Percentiles rank a stretch among this genome's conserved stretches.
phyloP scores from a whole-genome alignment of 2,888 invertebrate genomes.

The Panzeria rudis region DNA sequence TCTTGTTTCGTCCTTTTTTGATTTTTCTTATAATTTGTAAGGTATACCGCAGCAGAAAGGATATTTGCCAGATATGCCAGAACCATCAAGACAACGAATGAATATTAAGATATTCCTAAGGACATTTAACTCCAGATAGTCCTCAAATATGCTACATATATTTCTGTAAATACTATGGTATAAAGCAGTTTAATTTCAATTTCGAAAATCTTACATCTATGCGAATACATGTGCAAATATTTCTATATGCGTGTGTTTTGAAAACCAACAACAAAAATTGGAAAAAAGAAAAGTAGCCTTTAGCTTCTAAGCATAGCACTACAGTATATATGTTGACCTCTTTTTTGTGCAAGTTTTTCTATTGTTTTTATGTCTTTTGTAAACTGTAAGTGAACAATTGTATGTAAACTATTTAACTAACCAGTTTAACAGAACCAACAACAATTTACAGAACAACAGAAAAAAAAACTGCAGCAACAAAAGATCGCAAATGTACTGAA shows the following conservation, averaged over 20 bases:
- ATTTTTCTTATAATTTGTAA: no score
- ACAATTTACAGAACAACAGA: conserved; percentile 46
- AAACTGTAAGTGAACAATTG: conserved; percentile 70
- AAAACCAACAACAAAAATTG: conserved; percentile 16
- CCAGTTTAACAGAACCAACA: conserved; percentile 64
- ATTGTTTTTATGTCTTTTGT: conserved; percentile 57
- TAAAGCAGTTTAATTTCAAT: conserved; percentile 6
- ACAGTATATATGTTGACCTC: conserved; percentile 43
- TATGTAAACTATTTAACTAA: conserved; percentile 71
- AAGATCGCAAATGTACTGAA: conserved; percentile 64
- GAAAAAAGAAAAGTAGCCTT: conserved; percentile 41
- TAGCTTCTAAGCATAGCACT: conserved; percentile 48
- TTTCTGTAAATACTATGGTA: not conserved
- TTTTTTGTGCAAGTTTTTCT: conserved; percentile 25
- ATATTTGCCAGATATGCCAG: no score
- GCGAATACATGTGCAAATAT: not conserved
- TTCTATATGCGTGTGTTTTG: conserved; percentile 17
- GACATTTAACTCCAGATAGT: not conserved
- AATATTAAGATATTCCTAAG: no score
- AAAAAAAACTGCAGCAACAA: conserved; percentile 38
- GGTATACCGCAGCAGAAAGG: no score
- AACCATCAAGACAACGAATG: no score
- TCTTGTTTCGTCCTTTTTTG: no score
- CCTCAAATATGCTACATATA: not conserved
- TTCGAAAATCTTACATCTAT: not conserved